Percentiles rank a stretch among this genome's conserved stretches.
phyloP scores from a whole-genome alignment of 2,888 invertebrate species.

The Caenorhabditis zanzibari region DNA sequence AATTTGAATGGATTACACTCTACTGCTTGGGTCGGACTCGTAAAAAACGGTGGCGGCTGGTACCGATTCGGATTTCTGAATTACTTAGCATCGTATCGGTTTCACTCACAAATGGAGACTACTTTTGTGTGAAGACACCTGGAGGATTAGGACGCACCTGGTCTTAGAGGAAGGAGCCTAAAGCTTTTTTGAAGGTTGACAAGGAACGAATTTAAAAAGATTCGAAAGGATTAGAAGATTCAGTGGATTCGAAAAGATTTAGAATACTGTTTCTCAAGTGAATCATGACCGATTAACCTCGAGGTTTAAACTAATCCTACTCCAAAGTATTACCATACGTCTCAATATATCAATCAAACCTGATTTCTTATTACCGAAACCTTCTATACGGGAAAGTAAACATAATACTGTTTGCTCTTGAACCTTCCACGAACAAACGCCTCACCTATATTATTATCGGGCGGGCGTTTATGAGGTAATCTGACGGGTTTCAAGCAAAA shows the following conservation, averaged over 20 bases:
- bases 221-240: background rate
- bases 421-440: slow-evolving; percentile 52
- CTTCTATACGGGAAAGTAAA: slow-evolving; percentile 25
- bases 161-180: background rate
- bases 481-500: slow-evolving; percentile 61
- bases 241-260: background rate
- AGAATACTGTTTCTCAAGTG: background rate
- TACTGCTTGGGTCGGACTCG: slow-evolving; percentile 56
- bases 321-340: background rate
- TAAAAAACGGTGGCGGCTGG: slow-evolving; percentile 59
- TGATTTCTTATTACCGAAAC: background rate
- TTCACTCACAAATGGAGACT: background rate
- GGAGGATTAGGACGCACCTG: slow-evolving; percentile 31
- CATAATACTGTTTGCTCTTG: slow-evolving; percentile 57
- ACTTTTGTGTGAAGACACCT: slow-evolving; percentile 30
- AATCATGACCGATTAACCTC: background rate
- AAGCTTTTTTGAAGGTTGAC: slow-evolving; percentile 16
- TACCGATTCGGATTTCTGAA: slow-evolving; percentile 27
- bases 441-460: slow-evolving; percentile 51
- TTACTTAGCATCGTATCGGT: background rate
- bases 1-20: slow-evolving; percentile 65
- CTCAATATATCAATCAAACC: background rate
- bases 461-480: slow-evolving; percentile 43
- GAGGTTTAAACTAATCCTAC: background rate
- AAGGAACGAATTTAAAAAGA: slow-evolving; percentile 20